Base-by-base conservation (phyloP, 2,797 vertebrate species). In the Semaprochilodus insignis region DNA sequence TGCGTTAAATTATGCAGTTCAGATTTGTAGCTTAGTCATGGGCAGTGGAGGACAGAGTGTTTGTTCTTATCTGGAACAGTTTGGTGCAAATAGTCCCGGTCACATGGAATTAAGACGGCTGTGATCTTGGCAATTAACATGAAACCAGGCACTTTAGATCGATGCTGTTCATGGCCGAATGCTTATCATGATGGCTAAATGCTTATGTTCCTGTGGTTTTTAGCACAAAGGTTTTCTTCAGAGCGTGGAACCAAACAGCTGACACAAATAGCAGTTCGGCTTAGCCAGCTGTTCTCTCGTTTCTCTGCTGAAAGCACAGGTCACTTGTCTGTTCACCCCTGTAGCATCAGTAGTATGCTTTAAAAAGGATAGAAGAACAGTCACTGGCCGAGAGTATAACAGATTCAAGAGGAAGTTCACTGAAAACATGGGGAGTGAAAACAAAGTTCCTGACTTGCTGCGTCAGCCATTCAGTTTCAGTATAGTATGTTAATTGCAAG, bases 221-320 rank as follows among this genome's bases (percentile, higher is more conserved):
- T 36, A 36, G 6, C 36, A 31, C 0, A 34, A 14, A 2, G 2
- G 2, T n/a, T 23, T 23, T 19, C 11, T 60, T 60, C 25, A 11
- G n/a, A 23, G 4, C 10, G n/a, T 23, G 7, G 59, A 60, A 23
- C 59, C 59, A 60, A 23, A 60, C 1, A 10, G 59, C 59, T 21
- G 65, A 40, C 51, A 17, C 63, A 54, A 17, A 11, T 17, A 34
- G 52, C 66, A n/a, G 54, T 23, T 19, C 19, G 10, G 59, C 23
- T 21, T 11, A 23, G 23, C 59, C 14, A 48, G 40, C 52, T 51
- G n/a, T 27, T 27, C 16, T 74, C 27, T n/a, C 52, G 6, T 27
- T 73, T 73, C 69, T 74, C 71, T 57, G 34, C 52, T 59, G 17
- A 36, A 55, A 74, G 72, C 52, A 57, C 17, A 14, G 54, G 72